Evolutionary conservation across 1,140 invertebrate genomes (phyloP).

Genomic region (Cydia amplana): DNA sequence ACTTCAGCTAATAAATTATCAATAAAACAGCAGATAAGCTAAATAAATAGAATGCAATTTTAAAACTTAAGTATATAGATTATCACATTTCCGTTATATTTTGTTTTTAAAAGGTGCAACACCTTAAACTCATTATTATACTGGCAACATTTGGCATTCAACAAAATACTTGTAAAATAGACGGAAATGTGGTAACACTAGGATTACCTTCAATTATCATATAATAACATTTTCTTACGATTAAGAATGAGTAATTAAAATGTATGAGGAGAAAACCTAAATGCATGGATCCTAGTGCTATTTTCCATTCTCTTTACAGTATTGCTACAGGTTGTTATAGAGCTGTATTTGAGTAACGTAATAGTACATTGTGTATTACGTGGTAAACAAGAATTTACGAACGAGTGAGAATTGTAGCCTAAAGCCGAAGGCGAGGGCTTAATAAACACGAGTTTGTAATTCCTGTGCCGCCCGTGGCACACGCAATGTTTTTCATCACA

Average conservation of each 20-base stretch:
- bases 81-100: conserved; percentile 50
- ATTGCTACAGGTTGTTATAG: not conserved
- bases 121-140: conserved; percentile 31
- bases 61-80: conserved; percentile 54
- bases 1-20: conserved; percentile 33
- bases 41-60: conserved; percentile 52
- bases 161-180: conserved; percentile 35
- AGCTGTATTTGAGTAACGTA: not conserved
- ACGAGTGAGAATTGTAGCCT: too few species aligned
- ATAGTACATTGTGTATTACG: too few species aligned
- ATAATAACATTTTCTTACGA: conserved; percentile 48
- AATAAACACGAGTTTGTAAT: too few species aligned
- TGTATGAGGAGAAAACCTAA: conserved; percentile 57
- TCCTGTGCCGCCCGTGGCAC: too few species aligned
- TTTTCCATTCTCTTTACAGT: conserved; percentile 49
- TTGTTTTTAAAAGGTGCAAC: conserved; percentile 2
- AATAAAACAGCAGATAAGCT: conserved; percentile 41
- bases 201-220: conserved; percentile 46
- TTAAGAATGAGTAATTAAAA: conserved; percentile 57
- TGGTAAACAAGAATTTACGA: too few species aligned
- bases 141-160: conserved; percentile 54
- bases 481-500: too few species aligned
- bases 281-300: conserved; percentile 63
- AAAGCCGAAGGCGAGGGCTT: too few species aligned
- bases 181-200: conserved; percentile 58